These are phyloP conservation scores for Sigmodon hispidus DNA, from an alignment of 2,113 vertebrate species.

Conservation along the genomic window DNA sequence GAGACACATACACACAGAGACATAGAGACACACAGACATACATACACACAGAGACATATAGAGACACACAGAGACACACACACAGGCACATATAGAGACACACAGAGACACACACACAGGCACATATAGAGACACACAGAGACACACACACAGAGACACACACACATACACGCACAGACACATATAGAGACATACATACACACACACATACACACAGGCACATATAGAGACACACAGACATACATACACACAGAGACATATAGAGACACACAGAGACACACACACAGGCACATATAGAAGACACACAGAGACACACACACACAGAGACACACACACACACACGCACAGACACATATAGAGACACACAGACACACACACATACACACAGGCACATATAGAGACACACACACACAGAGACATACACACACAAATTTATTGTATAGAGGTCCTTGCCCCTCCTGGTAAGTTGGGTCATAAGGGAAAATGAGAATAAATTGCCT, in stretches of 20 bases:
- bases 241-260: neutral
- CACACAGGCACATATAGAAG: too few species aligned
- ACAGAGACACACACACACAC: too few species aligned
- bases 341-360: neutral
- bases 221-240: neutral
- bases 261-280: too few species aligned
- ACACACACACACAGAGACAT: neutral
- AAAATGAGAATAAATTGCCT: neutral
- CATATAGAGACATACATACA: neutral
- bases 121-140: too few species aligned
- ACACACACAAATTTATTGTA: neutral
- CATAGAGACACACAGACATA: too few species aligned
- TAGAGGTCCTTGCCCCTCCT: neutral
- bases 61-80: too few species aligned
- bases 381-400: neutral
- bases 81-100: too few species aligned
- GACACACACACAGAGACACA: neutral
- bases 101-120: too few species aligned
- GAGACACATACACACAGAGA: neutral
- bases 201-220: neutral
- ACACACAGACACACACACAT: neutral
- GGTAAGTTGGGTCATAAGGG: neutral
- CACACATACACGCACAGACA: neutral
- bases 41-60: too few species aligned
- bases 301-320: neutral